Evolutionary conservation across 2,797 vertebrate genomes (phyloP), one percentile per base, ranked within the genome.

Genomic region (Pogonophryne albipinna): DNA sequence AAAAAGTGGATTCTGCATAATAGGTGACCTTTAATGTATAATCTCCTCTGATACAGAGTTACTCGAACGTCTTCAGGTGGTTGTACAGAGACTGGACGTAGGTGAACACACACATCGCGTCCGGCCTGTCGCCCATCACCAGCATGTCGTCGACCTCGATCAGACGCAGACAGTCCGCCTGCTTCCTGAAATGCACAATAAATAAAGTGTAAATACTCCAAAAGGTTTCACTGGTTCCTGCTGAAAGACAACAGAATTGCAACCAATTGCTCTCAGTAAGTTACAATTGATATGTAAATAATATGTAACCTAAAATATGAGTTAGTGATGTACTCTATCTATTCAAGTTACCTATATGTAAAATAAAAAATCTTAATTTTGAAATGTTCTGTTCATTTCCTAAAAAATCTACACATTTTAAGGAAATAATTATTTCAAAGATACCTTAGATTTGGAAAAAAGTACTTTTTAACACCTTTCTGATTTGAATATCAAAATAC

Each of bases 131-230:
- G 42, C 98, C 97, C 98, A 99, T 99, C 66, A 93, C 78, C 92
- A 99, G 81, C 98, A 99, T 99, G 86, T 99, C 98, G 9, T 99
- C 97, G 89, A 99, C 98, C 92, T 99, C 98, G 11, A 99, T 99
- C 88, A 99, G 93, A 68, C 98, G 97, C 59, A 98, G 96, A 0
- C 98, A 99, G 92, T 95, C 95, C 1, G 98, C 97, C 94, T 97
- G 95, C 47, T 95, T 92, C 94, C 98, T 99, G 92, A 56, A 84
- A 85, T 44, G 41, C 0, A 60, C 27, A 52, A 17, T 5, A 13
- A 31, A 45, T 2, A 55, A 47, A 2, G 50, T 15, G 20, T 15
- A 57, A 66, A 3, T 16, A n/a, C 6, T 53, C 27, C 4, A 23
- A 38, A 5, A 3, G 10, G 10, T 12, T 45, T 15, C 6, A 13